Conservation (phyloP, 1,140 invertebrate species). For the Ceratosolen solmsi region DNA sequence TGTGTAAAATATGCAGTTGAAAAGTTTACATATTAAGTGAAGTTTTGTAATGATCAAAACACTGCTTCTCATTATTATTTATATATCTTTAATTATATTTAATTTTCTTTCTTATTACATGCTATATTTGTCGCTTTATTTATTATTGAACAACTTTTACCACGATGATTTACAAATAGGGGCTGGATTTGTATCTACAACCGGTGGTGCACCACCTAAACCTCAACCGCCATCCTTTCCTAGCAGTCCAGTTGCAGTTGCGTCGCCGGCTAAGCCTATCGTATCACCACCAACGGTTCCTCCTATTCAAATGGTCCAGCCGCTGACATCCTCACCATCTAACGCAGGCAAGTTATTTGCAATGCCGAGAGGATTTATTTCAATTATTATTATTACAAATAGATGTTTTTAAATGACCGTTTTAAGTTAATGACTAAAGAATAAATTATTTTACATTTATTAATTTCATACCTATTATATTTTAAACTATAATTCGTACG, state of each 20-base stretch:
- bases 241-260: slow-evolving; percentile 64
- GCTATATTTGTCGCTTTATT: neutral
- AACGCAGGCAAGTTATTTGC: slow-evolving; percentile 59
- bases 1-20: neutral
- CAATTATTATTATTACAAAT: too few relatives aligned
- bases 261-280: slow-evolving; percentile 58
- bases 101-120: too few relatives aligned
- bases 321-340: slow-evolving; percentile 58
- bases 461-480: too few relatives aligned
- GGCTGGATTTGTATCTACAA: slow-evolving; percentile 64
- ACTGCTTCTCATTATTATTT: neutral
- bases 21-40: slow-evolving; percentile 21
- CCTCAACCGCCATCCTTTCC: slow-evolving; percentile 71
- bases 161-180: slow-evolving; percentile 56
- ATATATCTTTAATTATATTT: too few relatives aligned
- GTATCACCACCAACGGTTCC: slow-evolving; percentile 56
- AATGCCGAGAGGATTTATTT: neutral
- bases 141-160: slow-evolving; percentile 14
- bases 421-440: too few relatives aligned
- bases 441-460: too few relatives aligned
- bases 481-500: too few relatives aligned
- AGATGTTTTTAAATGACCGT: too few relatives aligned
- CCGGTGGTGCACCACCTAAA: slow-evolving; percentile 67
- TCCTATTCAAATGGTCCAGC: slow-evolving; percentile 59
- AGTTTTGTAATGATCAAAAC: neutral